Base-by-base conservation (phyloP, 2,888 invertebrate species). In the Heteromyza rotundicornis region DNA sequence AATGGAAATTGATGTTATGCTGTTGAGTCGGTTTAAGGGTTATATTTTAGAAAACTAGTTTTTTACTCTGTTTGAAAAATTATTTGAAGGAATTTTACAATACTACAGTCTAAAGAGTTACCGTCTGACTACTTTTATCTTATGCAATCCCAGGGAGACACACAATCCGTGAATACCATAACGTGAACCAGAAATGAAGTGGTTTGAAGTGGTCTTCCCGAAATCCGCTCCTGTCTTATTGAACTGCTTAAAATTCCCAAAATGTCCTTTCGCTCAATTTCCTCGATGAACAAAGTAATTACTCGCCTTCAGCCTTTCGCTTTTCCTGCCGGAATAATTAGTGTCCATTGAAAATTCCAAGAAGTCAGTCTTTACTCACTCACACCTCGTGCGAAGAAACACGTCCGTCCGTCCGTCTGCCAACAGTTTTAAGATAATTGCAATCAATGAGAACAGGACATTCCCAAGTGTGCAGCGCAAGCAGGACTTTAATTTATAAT, bases 201-300 rank as follows among this genome's bases (percentile, higher is more conserved):
- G n/a, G n/a, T n/a, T n/a, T n/a, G n/a, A n/a, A n/a, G n/a, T n/a
- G n/a, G n/a, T n/a, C n/a, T n/a, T n/a, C n/a, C n/a, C n/a, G n/a
- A n/a, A n/a, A n/a, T n/a, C 17, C 19, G 47, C 47, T 8, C 47
- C 47, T 47, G 47, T 8, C 20, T 47, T 20, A 16, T n/a, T n/a
- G 36, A 59, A 53, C 70, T 72, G 66, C 60, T 74, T 78, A 64
- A 72, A 71, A 74, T 75, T 76, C 74, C 61, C 44, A 69, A 73
- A 68, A 71, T 74, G 75, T 79, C 70, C 72, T 70, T 70, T 74
- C 76, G 78, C 78, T 74, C 79, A 78, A 79, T 80, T 80, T 79
- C 78, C 77, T 74, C 67, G 68, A 71, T 72, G 75, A 73, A 74
- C 69, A 74, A 78, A 71, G 70, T 76, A 78, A 78, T 78, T 74